Evolutionary conservation across 1,140 invertebrate genomes (phyloP), one percentile per base, ranked within the genome.

Genomic region (Apis florea): DNA sequence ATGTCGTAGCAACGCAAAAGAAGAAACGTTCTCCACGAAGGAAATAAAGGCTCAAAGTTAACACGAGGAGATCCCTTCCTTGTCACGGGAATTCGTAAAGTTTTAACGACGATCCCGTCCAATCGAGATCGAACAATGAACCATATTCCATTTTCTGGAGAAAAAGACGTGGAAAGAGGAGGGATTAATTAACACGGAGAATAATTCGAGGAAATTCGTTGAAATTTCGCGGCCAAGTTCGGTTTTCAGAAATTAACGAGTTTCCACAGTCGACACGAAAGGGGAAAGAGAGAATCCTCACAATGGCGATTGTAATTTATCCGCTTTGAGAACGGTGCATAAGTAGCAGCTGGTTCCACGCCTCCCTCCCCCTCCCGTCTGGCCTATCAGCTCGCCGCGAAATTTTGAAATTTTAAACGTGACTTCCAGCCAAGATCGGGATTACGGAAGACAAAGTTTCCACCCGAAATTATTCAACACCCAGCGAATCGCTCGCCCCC

Each of bases 331-430:
- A 5, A 13, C 17, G 19, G 40, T 61, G 47, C 61, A 12, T 21
- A 53, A 75, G 59, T 64, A 51, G 17, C 72, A 13, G 61, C n/a
- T 26, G 72, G 31, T 19, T 63, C 19, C 21, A 21, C 31, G 31
- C 19, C 3, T 31, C 31, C 21, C 11, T 13, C 5, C n/a, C n/a
- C 56, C 21, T 59, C 31, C 26, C 24, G 10, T 1, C 19, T 1
- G 63, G 15, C 8, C 31, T 40, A 40, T 40, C 31, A 40, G 26
- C 17, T 26, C 1, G 26, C 66, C 49, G 26, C 59, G 12, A 26
- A 79, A 79, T 59, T 71, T 63, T 51, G 68, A 74, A 74, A 73
- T 49, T 56, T 80, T 73, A 73, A 80, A 64, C 26, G 24, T n/a
- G 17, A 49, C 26, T 19, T 11, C 21, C n/a, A 54, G 31, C 9